These are phyloP conservation scores for Lepidurus apus DNA, from an alignment of 1,140 invertebrate genomes.

Conservation along the genomic window DNA sequence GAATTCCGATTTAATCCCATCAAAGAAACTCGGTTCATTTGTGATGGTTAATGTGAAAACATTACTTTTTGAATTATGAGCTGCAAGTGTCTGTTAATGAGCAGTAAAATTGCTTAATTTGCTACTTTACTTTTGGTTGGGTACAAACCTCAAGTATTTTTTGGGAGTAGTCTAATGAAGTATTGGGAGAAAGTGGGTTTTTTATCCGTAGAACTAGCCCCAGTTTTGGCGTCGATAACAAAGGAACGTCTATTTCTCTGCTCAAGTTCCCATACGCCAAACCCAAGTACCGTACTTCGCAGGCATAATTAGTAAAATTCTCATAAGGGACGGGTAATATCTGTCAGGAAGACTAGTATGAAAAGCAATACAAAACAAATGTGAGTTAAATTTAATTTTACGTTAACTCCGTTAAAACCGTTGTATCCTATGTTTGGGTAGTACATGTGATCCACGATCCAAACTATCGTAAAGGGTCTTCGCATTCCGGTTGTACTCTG, in stretches of 20 bases:
- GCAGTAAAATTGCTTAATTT: neutral
- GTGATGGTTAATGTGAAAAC: too few species aligned
- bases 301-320: neutral
- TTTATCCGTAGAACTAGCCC: neutral
- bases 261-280: neutral
- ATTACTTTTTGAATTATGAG: too few species aligned
- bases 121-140: neutral
- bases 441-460: constrained; percentile 9
- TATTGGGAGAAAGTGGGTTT: neutral
- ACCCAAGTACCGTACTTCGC: neutral
- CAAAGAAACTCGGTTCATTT: neutral
- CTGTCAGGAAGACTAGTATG: neutral
- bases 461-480: neutral
- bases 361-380: neutral
- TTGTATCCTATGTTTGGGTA: neutral
- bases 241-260: neutral
- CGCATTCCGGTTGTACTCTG: neutral
- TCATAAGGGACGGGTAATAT: neutral
- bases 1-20: neutral
- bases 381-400: neutral
- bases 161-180: neutral
- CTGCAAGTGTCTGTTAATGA: too few species aligned
- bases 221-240: neutral
- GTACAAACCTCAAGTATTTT: neutral
- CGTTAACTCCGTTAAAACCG: neutral